Evolutionary conservation across 2,113 vertebrate genomes (phyloP).

Genomic region (Gallinago media): DNA sequence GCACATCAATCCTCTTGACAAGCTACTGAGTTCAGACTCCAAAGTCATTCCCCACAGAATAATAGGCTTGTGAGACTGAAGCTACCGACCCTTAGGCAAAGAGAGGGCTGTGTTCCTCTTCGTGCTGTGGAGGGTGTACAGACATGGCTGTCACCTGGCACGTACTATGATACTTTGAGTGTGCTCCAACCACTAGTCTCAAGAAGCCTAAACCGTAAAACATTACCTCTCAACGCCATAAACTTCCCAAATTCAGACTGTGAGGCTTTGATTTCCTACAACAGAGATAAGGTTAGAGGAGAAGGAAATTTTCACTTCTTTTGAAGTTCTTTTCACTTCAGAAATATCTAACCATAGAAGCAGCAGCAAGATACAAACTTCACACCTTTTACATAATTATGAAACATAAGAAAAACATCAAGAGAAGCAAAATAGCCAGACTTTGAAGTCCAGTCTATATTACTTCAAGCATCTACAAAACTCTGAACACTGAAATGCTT

Average conservation of each 20-base stretch:
- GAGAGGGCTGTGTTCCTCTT: background rate
- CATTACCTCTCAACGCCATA: background rate
- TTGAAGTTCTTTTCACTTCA: background rate
- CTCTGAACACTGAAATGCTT: background rate
- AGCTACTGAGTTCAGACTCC: accelerated
- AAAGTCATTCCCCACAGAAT: background rate
- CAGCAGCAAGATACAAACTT: background rate
- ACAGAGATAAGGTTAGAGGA: accelerated
- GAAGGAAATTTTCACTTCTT: background rate
- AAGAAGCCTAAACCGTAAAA: background rate
- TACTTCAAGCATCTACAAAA: background rate
- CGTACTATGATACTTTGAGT: background rate
- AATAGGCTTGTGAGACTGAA: background rate
- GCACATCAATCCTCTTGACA: accelerated
- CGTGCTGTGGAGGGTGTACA: accelerated
- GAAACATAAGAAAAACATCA: background rate
- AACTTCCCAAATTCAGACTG: background rate
- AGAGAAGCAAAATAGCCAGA: background rate
- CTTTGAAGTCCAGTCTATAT: background rate
- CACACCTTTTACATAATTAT: background rate
- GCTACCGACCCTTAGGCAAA: background rate
- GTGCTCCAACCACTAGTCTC: background rate
- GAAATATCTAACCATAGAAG: background rate
- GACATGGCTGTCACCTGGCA: background rate
- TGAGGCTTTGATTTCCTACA: background rate